A percentile compares a stretch with the other conserved stretches of the same genome.
Conservation (phyloP, 1,140 invertebrate species). For the Pinna nobilis region DNA sequence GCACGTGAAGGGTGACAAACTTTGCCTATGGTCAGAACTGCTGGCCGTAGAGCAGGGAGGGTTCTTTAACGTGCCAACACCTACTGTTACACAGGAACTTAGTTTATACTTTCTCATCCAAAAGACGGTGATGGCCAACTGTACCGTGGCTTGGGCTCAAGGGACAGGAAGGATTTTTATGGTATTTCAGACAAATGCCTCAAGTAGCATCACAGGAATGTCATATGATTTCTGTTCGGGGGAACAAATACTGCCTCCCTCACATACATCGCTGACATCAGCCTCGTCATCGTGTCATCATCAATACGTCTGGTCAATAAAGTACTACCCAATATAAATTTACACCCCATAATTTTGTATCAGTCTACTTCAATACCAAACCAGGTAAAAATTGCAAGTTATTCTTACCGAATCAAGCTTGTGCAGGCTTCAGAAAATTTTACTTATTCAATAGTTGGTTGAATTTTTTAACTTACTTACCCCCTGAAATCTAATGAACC, state of each 20-base stretch:
- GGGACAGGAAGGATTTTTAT: too few species aligned
- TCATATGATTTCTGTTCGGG: background rate
- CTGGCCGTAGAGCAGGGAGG: too few species aligned
- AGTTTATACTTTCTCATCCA: too few species aligned
- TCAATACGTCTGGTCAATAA: background rate
- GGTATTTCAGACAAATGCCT: constrained; percentile 23
- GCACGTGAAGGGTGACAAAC: too few species aligned
- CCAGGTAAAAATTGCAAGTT: background rate
- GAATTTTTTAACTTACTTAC: background rate
- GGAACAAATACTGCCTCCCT: constrained; percentile 5
- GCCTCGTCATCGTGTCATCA: constrained; percentile 1
- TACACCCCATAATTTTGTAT: background rate
- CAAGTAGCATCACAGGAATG: background rate
- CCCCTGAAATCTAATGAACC: too few species aligned
- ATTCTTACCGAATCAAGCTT: background rate
- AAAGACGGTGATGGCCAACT: too few species aligned
- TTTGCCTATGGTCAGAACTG: too few species aligned
- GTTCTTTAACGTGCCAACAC: too few species aligned
- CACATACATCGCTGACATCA: background rate
- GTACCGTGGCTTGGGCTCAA: too few species aligned
- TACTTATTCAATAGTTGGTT: background rate
- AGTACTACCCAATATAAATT: background rate
- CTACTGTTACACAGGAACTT: too few species aligned
- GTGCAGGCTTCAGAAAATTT: background rate
- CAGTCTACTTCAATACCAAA: too few species aligned